phyloP scores from a whole-genome alignment of 2,888 invertebrate genomes.

The Craniophora ligustri region DNA sequence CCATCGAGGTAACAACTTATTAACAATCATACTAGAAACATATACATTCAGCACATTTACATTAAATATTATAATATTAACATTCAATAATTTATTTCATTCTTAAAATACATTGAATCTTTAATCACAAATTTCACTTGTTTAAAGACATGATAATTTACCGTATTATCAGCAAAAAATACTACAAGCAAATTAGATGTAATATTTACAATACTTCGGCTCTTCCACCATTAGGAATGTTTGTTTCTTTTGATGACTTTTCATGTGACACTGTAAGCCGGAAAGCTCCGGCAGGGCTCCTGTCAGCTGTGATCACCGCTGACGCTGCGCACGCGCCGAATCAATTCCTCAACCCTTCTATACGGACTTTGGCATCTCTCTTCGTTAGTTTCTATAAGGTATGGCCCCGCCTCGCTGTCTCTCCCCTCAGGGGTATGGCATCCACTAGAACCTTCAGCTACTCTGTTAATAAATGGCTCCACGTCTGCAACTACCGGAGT shows the following conservation, averaged over 20 bases:
- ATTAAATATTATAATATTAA: conserved; percentile 12
- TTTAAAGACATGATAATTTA: conserved; percentile 5
- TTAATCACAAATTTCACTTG: neutral
- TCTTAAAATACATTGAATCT: neutral
- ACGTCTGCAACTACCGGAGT: conserved; percentile 68
- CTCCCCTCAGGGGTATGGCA: conserved; percentile 78
- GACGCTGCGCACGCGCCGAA: conserved; percentile 79
- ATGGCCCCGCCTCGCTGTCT: conserved; percentile 76
- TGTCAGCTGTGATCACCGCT: conserved; percentile 85
- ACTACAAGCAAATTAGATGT: conserved; percentile 27
- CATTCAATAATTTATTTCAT: conserved; percentile 11
- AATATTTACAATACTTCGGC: conserved; percentile 24
- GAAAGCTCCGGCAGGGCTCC: conserved; percentile 77
- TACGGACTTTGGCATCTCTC: conserved; percentile 81
- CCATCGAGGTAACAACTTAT: conserved; percentile 41
- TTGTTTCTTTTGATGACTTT: conserved; percentile 12
- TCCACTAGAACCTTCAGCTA: conserved; percentile 74
- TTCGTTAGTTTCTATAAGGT: conserved; percentile 75
- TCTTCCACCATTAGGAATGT: conserved; percentile 45
- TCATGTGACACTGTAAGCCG: conserved; percentile 72
- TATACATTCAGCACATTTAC: conserved; percentile 35
- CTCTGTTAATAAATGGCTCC: conserved; percentile 78
- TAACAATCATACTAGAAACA: conserved; percentile 35
- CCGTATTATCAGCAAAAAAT: conserved; percentile 13
- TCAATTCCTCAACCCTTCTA: conserved; percentile 79